Percentiles rank a stretch among this genome's conserved stretches.
Conservation (phyloP, 2,113 vertebrate genomes). For the Hyaena hyaena region DNA sequence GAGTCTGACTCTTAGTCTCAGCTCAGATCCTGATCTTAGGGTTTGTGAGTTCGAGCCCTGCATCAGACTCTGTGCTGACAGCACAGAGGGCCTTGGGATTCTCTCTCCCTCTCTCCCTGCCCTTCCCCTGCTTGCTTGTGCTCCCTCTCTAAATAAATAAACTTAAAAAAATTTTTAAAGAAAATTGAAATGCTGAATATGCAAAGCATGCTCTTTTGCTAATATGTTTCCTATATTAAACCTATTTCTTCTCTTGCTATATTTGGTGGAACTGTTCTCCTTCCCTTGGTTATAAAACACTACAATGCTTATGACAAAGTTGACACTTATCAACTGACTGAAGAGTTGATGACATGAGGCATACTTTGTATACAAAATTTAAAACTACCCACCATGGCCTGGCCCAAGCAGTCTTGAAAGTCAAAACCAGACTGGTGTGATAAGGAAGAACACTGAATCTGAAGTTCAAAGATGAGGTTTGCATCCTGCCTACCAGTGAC, state of each 20-base stretch:
- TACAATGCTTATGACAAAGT: neutral
- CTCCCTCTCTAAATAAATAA: too few relatives aligned
- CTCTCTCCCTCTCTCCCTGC: too few relatives aligned
- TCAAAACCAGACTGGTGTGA: neutral
- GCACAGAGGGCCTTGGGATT: too few relatives aligned
- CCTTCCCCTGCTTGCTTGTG: too few relatives aligned
- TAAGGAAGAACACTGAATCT: neutral
- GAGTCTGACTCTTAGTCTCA: too few relatives aligned
- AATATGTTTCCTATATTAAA: neutral
- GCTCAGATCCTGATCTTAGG: too few relatives aligned
- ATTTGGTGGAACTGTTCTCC: neutral
- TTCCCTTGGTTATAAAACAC: neutral
- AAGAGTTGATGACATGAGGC: neutral
- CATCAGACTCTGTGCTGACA: too few relatives aligned
- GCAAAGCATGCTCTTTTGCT: neutral
- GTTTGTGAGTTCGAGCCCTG: too few relatives aligned
- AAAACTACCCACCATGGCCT: neutral
- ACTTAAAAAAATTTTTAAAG: too few relatives aligned
- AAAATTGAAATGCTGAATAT: neutral
- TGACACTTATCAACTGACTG: neutral
- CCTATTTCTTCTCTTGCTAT: neutral
- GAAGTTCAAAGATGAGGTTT: neutral
- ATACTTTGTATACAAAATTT: neutral
- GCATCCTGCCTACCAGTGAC: neutral
- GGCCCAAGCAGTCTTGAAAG: neutral